Conservation (phyloP, 2,797 vertebrate species). For the Myotis daubentonii region DNA sequence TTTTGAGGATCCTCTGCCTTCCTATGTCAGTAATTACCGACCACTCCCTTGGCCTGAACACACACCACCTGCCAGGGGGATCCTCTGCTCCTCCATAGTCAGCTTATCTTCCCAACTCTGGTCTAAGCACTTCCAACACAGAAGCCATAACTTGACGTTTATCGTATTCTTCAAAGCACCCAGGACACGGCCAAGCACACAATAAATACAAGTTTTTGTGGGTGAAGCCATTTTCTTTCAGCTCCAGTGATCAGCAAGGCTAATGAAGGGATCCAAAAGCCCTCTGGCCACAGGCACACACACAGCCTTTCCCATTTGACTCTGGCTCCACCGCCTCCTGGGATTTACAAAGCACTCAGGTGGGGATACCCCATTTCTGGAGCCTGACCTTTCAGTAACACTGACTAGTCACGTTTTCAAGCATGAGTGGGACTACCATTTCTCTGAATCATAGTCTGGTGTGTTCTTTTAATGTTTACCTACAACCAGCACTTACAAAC, state of each 20-base stretch:
- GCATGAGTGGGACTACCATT: conserved; percentile 41
- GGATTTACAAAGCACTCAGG: neutral
- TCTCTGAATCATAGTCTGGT: conserved; percentile 71
- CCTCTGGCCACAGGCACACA: neutral
- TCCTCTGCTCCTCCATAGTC: neutral
- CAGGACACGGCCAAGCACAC: neutral
- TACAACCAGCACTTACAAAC: conserved; percentile 72
- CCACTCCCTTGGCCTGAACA: neutral
- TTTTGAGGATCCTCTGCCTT: neutral
- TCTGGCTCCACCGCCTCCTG: neutral
- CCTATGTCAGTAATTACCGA: neutral
- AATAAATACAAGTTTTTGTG: neutral
- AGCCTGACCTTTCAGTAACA: neutral
- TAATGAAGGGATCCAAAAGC: neutral
- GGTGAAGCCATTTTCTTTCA: conserved; percentile 34
- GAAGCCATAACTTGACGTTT: neutral
- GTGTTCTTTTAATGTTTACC: conserved; percentile 57
- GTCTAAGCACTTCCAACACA: neutral
- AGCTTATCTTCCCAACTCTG: neutral
- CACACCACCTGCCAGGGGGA: neutral
- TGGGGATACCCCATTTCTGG: conserved; percentile 21
- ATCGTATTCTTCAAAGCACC: neutral
- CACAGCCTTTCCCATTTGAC: neutral
- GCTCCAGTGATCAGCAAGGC: neutral
- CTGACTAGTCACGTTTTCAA: neutral